phyloP scores from a whole-genome alignment of 2,113 vertebrate genomes.

The Anthoscopus minutus region DNA sequence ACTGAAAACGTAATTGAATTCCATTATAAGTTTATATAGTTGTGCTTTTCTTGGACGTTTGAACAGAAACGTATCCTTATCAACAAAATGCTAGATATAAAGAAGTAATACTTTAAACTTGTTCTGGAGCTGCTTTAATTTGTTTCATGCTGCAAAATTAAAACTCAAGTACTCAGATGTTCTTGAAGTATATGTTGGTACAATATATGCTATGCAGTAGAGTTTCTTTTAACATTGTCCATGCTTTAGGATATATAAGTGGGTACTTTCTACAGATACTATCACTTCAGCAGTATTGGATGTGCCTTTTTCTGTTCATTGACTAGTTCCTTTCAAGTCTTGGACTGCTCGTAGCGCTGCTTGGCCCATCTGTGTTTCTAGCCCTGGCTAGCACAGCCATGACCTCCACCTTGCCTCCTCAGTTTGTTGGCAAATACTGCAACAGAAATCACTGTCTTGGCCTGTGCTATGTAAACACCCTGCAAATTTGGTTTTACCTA shows the following conservation, averaged over 20 bases:
- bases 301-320: background rate
- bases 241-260: rapidly evolving
- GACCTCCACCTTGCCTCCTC: background rate
- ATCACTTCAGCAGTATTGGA: background rate
- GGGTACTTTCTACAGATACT: background rate
- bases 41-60: background rate
- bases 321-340: background rate
- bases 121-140: background rate
- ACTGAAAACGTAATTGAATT: background rate
- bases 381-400: rapidly evolving
- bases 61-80: background rate
- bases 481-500: background rate
- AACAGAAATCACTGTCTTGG: background rate
- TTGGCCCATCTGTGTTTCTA: background rate
- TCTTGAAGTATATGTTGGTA: background rate
- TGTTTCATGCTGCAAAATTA: background rate
- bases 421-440: background rate
- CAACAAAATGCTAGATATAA: background rate
- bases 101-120: background rate
- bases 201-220: rapidly evolving
- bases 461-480: rapidly evolving
- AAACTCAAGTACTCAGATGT: background rate
- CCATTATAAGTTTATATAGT: background rate
- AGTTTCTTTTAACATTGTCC: background rate
- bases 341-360: background rate